Conservation (phyloP, 2,888 invertebrate genomes). For the Apamea sordens region DNA sequence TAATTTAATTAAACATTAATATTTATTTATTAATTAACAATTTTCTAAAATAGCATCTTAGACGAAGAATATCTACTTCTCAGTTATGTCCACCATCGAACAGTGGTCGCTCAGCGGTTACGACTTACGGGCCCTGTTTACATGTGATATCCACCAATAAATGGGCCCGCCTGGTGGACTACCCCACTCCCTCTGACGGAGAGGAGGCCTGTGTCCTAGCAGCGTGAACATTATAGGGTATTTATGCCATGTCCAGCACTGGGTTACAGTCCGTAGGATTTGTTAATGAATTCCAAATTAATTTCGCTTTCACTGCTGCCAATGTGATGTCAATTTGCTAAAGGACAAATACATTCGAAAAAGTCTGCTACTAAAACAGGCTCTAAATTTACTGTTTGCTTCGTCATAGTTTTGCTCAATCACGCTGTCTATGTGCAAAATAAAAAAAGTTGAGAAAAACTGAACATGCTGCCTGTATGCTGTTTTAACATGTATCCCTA, state of each 20-base stretch:
- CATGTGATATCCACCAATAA: not conserved
- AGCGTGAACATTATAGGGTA: too few species aligned
- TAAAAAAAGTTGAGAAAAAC: too few species aligned
- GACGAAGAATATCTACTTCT: not conserved
- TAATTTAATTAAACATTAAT: too few species aligned
- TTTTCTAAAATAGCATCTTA: too few species aligned
- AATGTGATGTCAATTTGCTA: slow-evolving; percentile 16
- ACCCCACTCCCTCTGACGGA: not conserved
- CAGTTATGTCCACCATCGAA: not conserved
- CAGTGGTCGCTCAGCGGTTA: not conserved
- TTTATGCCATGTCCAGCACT: too few species aligned
- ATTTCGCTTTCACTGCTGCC: slow-evolving; percentile 12
- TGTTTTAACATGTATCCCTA: not conserved
- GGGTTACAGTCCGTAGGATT: not conserved
- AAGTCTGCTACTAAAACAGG: slow-evolving; percentile 2
- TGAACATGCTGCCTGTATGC: too few species aligned
- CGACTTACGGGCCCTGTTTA: too few species aligned
- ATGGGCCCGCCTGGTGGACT: not conserved
- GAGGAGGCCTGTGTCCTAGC: not conserved
- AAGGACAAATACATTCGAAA: slow-evolving; percentile 21
- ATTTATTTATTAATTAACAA: too few species aligned
- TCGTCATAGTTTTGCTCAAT: slow-evolving; percentile 3
- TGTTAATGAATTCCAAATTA: not conserved
- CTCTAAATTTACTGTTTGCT: not conserved
- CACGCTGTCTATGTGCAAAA: not conserved